Evolutionary conservation across 2,797 vertebrate genomes (phyloP).

Genomic region (Chromobotia macracanthus): DNA sequence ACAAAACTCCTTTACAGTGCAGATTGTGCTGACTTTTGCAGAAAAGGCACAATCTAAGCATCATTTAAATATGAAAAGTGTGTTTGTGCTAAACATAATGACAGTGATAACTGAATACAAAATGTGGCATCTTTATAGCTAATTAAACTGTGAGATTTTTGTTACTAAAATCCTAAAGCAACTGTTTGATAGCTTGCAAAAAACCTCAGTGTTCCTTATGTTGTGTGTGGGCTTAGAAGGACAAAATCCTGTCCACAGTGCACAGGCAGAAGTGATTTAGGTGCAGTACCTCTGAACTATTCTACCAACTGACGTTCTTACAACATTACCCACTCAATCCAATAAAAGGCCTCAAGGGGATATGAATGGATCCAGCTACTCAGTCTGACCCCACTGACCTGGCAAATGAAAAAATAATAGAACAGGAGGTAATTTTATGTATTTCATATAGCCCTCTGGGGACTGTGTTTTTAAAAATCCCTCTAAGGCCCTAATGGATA

Average conservation of each 20-base stretch:
- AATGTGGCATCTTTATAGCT: too few species aligned
- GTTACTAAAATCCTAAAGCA: background rate
- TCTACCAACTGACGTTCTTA: conserved; percentile 47
- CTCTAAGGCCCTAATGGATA: conserved; percentile 62
- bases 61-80: too few species aligned
- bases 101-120: too few species aligned
- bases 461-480: conserved; percentile 60
- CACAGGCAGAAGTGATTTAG: conserved; percentile 65
- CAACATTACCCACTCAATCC: conserved; percentile 62
- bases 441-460: conserved; percentile 63
- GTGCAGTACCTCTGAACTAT: conserved; percentile 60
- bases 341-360: conserved; percentile 64
- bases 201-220: conserved; percentile 55
- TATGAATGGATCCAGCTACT: conserved; percentile 59
- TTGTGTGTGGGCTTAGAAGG: conserved; percentile 5
- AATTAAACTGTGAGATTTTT: too few species aligned
- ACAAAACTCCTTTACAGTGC: too few species aligned
- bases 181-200: background rate
- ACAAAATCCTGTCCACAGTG: conserved; percentile 36
- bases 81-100: too few species aligned
- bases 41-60: too few species aligned
- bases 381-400: conserved; percentile 65
- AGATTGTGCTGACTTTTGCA: too few species aligned
- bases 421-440: conserved; percentile 63
- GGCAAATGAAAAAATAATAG: conserved; percentile 68